Evolutionary conservation across 2,797 vertebrate species (phyloP).

Genomic region (Arrhamphus sclerolepis): DNA sequence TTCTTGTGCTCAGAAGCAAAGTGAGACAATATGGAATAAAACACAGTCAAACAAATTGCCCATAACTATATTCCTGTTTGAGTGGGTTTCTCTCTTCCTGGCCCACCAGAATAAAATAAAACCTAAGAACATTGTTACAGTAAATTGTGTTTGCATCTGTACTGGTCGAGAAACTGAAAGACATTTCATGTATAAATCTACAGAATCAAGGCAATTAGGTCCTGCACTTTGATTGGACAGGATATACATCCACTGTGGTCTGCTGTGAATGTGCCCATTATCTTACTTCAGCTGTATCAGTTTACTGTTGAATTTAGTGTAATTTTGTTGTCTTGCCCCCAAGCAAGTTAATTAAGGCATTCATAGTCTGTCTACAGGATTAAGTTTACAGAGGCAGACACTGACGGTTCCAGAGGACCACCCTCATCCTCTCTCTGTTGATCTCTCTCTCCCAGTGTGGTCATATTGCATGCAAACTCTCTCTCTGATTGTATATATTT

Average conservation of each 20-base stretch:
- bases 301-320: conserved; percentile 60
- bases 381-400: conserved; percentile 72
- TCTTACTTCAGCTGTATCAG: conserved; percentile 49
- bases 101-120: background rate
- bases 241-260: conserved; percentile 46
- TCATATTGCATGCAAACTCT: conserved; percentile 47
- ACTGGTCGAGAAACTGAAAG: conserved; percentile 7
- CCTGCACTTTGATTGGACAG: conserved; percentile 41
- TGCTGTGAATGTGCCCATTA: conserved; percentile 40
- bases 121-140: background rate
- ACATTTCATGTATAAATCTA: conserved; percentile 5
- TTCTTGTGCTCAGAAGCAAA: too few species aligned
- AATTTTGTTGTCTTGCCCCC: conserved; percentile 74
- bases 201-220: conserved; percentile 60
- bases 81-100: background rate
- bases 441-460: conserved; percentile 48
- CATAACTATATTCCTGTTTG: background rate
- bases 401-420: conserved; percentile 70
- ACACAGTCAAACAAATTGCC: too few species aligned
- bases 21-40: too few species aligned
- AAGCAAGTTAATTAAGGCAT: conserved; percentile 70
- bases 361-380: conserved; percentile 62
- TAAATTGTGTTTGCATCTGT: background rate
- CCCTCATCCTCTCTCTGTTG: conserved; percentile 54
- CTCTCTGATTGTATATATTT: conserved; percentile 19